Evolutionary conservation across 1,140 invertebrate species (phyloP).

Genomic region (Hormaphis cornu): DNA sequence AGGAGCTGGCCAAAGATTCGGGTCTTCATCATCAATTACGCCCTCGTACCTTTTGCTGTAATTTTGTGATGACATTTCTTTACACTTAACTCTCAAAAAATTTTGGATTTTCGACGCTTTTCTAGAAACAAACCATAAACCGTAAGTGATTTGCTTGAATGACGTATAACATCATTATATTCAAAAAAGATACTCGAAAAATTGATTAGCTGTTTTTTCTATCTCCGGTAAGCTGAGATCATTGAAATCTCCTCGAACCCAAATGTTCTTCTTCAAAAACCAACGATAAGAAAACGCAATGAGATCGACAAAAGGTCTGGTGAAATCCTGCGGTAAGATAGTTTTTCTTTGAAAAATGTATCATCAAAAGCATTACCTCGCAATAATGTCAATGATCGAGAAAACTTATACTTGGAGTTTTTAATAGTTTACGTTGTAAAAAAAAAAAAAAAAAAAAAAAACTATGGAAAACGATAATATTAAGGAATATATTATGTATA

Average conservation of each 20-base stretch:
- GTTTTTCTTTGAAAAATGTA: too few species aligned
- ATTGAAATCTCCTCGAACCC: constrained; percentile 85
- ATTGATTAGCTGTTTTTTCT: constrained; percentile 61
- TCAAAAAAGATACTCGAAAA: constrained; percentile 46
- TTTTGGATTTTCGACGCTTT: constrained; percentile 71
- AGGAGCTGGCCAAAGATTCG: constrained; percentile 64
- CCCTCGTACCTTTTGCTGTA: constrained; percentile 54
- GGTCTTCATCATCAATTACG: constrained; percentile 64
- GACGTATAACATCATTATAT: background rate
- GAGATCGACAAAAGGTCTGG: constrained; percentile 55
- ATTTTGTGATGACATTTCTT: constrained; percentile 59
- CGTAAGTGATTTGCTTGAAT: too few species aligned
- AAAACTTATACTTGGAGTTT: too few species aligned
- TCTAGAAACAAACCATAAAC: constrained; percentile 39
- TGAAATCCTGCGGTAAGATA: background rate
- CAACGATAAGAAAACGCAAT: constrained; percentile 58
- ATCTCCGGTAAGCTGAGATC: constrained; percentile 63
- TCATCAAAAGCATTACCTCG: too few species aligned
- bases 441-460: too few species aligned
- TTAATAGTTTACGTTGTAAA: too few species aligned
- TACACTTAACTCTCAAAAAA: constrained; percentile 66
- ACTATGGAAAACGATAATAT: too few species aligned
- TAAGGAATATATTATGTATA: too few species aligned
- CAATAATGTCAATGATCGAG: too few species aligned
- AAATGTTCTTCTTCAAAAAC: constrained; percentile 70